Base-by-base conservation (phyloP, 2,113 vertebrate genomes). In the Platanista minor region DNA sequence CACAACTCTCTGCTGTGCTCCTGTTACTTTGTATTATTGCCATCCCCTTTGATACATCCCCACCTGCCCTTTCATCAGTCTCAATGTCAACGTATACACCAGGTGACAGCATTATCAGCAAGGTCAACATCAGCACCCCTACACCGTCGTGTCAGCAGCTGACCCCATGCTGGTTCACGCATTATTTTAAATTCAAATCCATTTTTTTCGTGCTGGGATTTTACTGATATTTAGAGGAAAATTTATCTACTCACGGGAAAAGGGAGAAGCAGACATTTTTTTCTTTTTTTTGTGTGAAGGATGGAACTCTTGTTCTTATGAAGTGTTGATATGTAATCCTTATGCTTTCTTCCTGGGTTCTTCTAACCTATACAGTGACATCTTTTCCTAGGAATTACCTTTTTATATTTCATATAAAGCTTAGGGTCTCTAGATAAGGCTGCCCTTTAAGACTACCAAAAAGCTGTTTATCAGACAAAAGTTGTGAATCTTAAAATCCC, bases 151-250 rank as follows among this genome's bases (percentile, higher is more conserved):
- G 87, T 97, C 97, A 95, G 95, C 95, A 82, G 80, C 91, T 94
- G 96, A 97, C 95, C 97, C 75, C 23, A n/a, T 0, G 54, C 87
- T 10, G 72, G 86, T 77, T 83, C 78, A 43, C 3, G 0, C 3
- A 33, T 39, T 57, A 97, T 97, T 98, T 93, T 96, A 97, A 98
- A 98, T 97, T 98, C 87, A 97, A 98, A 97, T 98, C 59, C 83
- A 95, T 66, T 92, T 96, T 69, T 90, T 97, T 89, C 59, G 3
- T 69, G 80, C 95, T 95, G 93, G 31, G 46, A n/a, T 64, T 94
- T 82, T 72, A 75, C 88, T 91, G 81, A 90, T 97, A 85, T 81
- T 95, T 90, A 95, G 21, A 94, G 80, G 64, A 21, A 90, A 95
- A 52, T 82, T 39, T 77, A 84, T 66, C 64, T 84, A 41, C 59